Evolutionary conservation across 1,140 invertebrate species (phyloP), one percentile per base, ranked within the genome.

Genomic region (Papilio polytes): DNA sequence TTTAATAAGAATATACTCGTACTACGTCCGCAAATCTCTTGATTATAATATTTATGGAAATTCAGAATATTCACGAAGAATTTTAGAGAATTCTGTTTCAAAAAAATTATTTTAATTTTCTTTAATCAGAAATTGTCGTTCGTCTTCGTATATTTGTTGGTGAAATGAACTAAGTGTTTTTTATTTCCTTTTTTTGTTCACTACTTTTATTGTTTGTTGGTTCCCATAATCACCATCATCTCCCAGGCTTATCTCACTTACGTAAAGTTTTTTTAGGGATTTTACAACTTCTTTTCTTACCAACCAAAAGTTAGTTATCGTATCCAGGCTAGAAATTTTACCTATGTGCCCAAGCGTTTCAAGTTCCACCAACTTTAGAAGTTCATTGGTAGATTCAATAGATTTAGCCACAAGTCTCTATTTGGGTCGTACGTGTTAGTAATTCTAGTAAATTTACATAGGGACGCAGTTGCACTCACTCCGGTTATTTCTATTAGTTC

Each of bases 41-140:
- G 63, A 66, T 26, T 66, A 66, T 26, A 66, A 31, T 66, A 66
- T 66, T 66, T 66, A 31, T 66, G 63, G 26, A 15, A 66, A 66
- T 31, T 26, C 22, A 66, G 63, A 66, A 66, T 36, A 26, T 18
- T 66, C 12, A 36, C 26, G 26, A 66, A 66, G 22, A 31, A 12
- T 66, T 66, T 66, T 15, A 31, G 63, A 15, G 31, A 66, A 66
- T 15, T 15, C 22, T 26, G 22, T 13, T 66, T 13, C 26, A 31
- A 31, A 26, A n/a, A 26, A 13, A 15, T 3, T 6, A 10, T 66
- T 63, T 63, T 10, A 10, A 63, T 63, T 4, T 12, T 63, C 1
- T 63, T 22, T 8, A 22, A 63, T 63, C 3, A 7, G 1, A 56
- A 56, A 8, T 56, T n/a, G 53, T 56, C 18, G 53, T 56, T n/a